phyloP scores from a whole-genome alignment of 2,113 vertebrate genomes.

The pig (Sus scrofa) region DNA sequence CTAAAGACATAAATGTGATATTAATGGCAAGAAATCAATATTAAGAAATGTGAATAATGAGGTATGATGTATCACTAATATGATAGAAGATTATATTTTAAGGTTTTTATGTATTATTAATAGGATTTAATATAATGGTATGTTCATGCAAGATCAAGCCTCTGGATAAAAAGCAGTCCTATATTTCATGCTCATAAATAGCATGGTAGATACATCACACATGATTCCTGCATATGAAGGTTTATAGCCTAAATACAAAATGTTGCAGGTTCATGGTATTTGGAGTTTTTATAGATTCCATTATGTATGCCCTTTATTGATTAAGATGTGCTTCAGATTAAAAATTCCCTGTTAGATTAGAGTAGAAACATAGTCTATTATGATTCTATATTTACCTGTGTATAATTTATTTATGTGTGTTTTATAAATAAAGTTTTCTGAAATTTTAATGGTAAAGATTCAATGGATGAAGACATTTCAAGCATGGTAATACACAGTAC shows the following conservation, averaged over 20 bases:
- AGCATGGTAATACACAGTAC: not conserved
- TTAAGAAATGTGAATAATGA: not conserved
- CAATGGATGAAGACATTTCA: constrained; percentile 32
- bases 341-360: not conserved
- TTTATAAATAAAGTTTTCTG: not conserved
- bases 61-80: constrained; percentile 25
- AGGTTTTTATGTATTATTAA: constrained; percentile 57
- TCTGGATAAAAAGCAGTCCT: not conserved
- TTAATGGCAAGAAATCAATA: constrained; percentile 3
- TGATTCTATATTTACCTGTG: not conserved
- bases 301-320: not conserved
- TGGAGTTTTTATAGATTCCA: not conserved
- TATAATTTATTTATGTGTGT: not conserved
- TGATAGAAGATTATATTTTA: constrained; percentile 32
- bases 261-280: not conserved
- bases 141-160: constrained; percentile 58
- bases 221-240: not conserved
- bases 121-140: constrained; percentile 12
- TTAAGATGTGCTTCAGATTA: not conserved
- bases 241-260: not conserved
- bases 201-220: not conserved
- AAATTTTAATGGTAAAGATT: constrained; percentile 7
- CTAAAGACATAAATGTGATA: constrained; percentile 58
- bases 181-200: not conserved
- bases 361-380: not conserved